Evolutionary conservation across 2,797 vertebrate genomes (phyloP).

Genomic region (Macropus fuliginosus): DNA sequence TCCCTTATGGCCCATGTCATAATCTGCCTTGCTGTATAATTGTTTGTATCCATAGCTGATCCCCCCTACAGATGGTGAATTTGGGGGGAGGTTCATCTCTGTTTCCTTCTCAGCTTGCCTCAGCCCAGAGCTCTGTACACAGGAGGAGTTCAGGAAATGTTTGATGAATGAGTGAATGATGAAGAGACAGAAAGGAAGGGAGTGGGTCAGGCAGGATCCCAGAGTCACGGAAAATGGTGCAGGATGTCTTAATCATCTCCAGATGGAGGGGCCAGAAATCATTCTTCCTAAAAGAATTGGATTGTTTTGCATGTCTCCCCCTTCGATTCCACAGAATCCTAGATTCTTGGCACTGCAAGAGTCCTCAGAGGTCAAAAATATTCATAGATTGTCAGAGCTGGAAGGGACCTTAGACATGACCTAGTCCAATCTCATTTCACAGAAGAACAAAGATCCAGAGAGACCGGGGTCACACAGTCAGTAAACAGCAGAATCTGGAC

Average conservation of each 20-base stretch:
- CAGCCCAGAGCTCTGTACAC: neutral
- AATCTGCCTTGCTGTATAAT: neutral
- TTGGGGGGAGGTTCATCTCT: neutral
- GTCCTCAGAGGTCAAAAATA: neutral
- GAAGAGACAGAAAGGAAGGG: neutral
- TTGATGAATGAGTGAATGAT: neutral
- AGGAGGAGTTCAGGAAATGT: neutral
- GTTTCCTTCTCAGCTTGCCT: neutral
- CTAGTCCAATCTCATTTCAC: neutral
- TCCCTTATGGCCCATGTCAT: neutral
- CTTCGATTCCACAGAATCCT: neutral
- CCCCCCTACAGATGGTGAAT: neutral
- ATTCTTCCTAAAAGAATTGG: neutral
- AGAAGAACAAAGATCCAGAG: neutral
- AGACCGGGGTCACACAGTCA: neutral
- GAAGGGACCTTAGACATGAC: neutral
- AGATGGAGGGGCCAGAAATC: neutral
- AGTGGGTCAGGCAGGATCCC: neutral
- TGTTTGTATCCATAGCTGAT: neutral
- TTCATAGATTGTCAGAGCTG: neutral
- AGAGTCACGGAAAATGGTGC: neutral
- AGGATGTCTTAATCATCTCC: neutral
- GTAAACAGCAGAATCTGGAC: neutral
- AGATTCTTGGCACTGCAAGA: neutral
- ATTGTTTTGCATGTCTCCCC: neutral